A percentile compares a stretch with the other conserved stretches of the same genome.
Conservation (phyloP, 2,888 invertebrate species). For the Mamestra brassicae region DNA sequence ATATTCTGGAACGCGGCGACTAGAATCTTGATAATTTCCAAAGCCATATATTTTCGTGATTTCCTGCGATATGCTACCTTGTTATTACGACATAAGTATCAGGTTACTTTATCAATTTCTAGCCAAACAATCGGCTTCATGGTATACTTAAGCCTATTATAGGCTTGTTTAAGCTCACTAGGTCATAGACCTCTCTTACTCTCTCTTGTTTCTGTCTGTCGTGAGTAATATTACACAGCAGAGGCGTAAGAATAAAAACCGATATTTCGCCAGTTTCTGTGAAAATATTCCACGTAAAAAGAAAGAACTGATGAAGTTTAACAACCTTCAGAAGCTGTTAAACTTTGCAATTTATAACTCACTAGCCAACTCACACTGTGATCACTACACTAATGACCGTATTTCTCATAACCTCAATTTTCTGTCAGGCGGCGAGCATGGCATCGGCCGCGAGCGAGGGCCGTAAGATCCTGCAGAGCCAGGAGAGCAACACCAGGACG, state of each 20-base stretch:
- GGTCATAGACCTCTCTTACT: not conserved
- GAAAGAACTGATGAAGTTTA: no score
- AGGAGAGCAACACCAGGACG: conserved; percentile 84
- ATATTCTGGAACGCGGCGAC: conserved; percentile 48
- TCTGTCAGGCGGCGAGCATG: conserved; percentile 89
- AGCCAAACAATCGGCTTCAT: not conserved
- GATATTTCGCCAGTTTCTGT: not conserved
- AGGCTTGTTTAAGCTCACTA: not conserved
- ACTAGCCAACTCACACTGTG: no score
- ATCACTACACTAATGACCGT: no score
- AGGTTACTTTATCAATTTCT: conserved; percentile 18
- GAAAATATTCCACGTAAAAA: no score
- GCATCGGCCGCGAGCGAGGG: conserved; percentile 90
- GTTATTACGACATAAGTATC: conserved; percentile 22
- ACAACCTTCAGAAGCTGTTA: no score
- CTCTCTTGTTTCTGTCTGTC: not conserved
- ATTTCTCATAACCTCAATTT: not conserved
- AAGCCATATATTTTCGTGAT: conserved; percentile 37
- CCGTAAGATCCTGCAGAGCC: conserved; percentile 85
- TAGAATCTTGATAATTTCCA: conserved; percentile 51
- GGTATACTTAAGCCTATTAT: not conserved
- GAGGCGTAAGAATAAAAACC: not conserved
- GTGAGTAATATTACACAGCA: not conserved
- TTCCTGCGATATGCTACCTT: conserved; percentile 15
- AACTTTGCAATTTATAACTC: no score